A percentile compares a stretch with the other conserved stretches of the same genome.
phyloP scores from a whole-genome alignment of 2,113 vertebrate species.

The Esox niger region DNA sequence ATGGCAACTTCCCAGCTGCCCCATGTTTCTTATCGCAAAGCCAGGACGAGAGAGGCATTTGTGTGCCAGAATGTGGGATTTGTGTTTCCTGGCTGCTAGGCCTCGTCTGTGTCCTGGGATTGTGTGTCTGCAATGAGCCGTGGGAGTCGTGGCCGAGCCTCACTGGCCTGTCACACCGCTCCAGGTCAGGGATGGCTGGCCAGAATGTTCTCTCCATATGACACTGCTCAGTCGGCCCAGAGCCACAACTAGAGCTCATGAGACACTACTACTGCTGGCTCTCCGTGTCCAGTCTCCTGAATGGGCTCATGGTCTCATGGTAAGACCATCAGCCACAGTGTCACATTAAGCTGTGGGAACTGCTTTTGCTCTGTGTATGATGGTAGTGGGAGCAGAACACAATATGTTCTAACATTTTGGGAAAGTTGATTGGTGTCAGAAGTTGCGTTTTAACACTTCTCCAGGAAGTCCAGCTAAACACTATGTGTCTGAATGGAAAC shows the following conservation, averaged over 20 bases:
- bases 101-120: background rate
- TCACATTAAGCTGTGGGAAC: too few relatives aligned
- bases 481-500: too few relatives aligned
- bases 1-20: constrained; percentile 6
- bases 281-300: background rate
- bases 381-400: too few relatives aligned
- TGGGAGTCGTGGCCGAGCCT: background rate
- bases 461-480: too few relatives aligned
- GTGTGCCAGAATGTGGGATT: background rate
- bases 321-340: too few relatives aligned
- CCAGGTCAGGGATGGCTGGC: background rate
- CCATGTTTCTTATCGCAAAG: constrained; percentile 14
- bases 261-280: background rate
- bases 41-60: background rate
- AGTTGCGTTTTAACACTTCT: too few relatives aligned
- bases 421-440: too few relatives aligned
- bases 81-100: background rate
- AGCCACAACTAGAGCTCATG: constrained; percentile 3
- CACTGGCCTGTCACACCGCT: background rate
- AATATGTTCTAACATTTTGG: too few relatives aligned
- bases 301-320: too few relatives aligned
- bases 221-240: constrained; percentile 7
- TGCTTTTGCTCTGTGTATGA: too few relatives aligned
- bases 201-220: constrained; percentile 10
- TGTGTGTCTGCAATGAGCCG: background rate